These are phyloP conservation scores for Drosophila lacteicornis DNA, from an alignment of 1,140 invertebrate genomes.

Conservation along the genomic window DNA sequence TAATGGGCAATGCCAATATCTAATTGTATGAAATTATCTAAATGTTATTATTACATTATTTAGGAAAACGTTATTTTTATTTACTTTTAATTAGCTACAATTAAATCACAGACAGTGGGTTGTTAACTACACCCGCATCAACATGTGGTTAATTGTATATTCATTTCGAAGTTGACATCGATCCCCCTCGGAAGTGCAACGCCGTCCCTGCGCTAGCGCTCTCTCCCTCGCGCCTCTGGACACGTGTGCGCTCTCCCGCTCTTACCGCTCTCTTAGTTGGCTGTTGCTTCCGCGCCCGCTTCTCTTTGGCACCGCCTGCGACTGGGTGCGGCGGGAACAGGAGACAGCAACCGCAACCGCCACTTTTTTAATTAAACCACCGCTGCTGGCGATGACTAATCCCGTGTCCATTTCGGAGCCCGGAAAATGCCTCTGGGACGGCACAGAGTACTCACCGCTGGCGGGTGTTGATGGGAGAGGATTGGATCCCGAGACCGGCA, in stretches of 20 bases:
- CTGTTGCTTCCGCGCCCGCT: slow-evolving; percentile 68
- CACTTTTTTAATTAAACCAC: slow-evolving; percentile 73
- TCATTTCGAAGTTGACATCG: slow-evolving; percentile 14
- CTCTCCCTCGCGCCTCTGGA: slow-evolving; percentile 5
- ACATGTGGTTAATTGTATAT: slow-evolving; percentile 20
- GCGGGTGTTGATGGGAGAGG: slow-evolving; percentile 30
- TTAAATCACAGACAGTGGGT: too few species aligned
- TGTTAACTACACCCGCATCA: slow-evolving; percentile 17
- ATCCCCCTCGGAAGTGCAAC: slow-evolving; percentile 42
- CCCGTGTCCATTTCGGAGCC: slow-evolving; percentile 14
- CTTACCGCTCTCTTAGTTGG: slow-evolving; percentile 58
- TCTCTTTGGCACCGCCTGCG: slow-evolving; percentile 45
- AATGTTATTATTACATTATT: too few species aligned
- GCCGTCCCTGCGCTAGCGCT: slow-evolving; percentile 15
- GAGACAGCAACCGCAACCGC: slow-evolving; percentile 40
- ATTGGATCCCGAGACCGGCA: slow-evolving; percentile 8
- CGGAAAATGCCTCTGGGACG: slow-evolving; percentile 39
- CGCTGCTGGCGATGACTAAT: slow-evolving; percentile 68
- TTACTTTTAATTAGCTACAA: neutral
- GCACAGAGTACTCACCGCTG: slow-evolving; percentile 52
- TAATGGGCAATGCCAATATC: too few species aligned
- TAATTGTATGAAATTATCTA: too few species aligned
- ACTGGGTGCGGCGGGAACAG: slow-evolving; percentile 75
- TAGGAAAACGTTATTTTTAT: too few species aligned
- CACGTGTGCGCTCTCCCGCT: slow-evolving; percentile 40